These are phyloP conservation scores for Heliconius hortense DNA, from an alignment of 2,888 invertebrate genomes.

Conservation along the genomic window DNA sequence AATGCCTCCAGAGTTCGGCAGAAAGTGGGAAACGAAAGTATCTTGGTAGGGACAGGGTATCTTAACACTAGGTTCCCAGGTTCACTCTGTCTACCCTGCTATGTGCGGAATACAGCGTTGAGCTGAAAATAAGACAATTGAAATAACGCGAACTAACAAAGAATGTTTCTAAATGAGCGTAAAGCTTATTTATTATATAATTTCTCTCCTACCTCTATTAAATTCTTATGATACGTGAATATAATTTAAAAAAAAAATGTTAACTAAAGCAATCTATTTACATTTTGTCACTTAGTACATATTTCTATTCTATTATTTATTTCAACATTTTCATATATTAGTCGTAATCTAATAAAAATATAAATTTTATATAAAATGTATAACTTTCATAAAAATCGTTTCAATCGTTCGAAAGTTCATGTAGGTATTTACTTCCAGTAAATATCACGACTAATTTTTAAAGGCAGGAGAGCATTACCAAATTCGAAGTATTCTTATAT, in stretches of 20 bases:
- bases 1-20: too few species aligned
- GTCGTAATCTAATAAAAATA: not conserved
- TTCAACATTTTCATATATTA: not conserved
- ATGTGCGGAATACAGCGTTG: too few species aligned
- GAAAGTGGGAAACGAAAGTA: too few species aligned
- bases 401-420: constrained; percentile 27
- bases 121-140: not conserved
- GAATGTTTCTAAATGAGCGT: not conserved
- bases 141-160: not conserved
- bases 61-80: too few species aligned
- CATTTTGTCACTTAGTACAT: not conserved
- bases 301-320: too few species aligned
- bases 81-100: too few species aligned
- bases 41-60: too few species aligned
- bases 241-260: not conserved
- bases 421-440: constrained; percentile 46
- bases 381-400: constrained; percentile 5
- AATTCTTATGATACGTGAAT: not conserved
- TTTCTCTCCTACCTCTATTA: not conserved
- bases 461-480: constrained; percentile 58
- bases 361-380: not conserved
- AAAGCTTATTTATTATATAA: not conserved
- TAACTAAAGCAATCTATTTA: not conserved
- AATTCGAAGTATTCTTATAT: constrained; percentile 71
- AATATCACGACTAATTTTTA: constrained; percentile 39